Evolutionary conservation across 1,140 invertebrate genomes (phyloP).

Genomic region (Cherax destructor): DNA sequence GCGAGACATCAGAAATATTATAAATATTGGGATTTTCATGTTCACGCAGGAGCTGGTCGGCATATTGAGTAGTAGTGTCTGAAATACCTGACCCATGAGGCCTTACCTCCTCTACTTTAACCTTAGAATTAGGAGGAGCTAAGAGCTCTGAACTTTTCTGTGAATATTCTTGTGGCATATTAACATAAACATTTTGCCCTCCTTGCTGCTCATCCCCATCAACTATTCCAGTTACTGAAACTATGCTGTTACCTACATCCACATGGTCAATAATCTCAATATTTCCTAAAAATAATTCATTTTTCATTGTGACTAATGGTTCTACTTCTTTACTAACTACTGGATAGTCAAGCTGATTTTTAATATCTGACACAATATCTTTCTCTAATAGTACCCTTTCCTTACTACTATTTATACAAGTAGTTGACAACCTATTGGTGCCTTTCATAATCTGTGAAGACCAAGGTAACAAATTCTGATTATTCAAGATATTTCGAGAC

Average conservation of each 20-base stretch:
- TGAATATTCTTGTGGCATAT: neutral
- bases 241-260: conserved; percentile 3
- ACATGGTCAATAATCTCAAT: conserved; percentile 51
- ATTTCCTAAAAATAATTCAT: conserved; percentile 37
- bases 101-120: conserved; percentile 24
- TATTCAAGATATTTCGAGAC: neutral
- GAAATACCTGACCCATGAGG: neutral
- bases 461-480: conserved; percentile 9
- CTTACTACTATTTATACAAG: neutral
- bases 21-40: neutral
- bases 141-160: neutral
- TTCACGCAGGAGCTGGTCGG: conserved; percentile 2
- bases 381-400: neutral
- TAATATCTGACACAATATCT: neutral
- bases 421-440: neutral
- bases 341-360: conserved; percentile 14
- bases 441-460: conserved; percentile 7
- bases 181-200: neutral
- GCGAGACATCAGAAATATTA: neutral
- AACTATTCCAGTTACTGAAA: neutral
- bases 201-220: neutral
- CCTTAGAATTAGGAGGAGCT: conserved; percentile 13
- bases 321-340: conserved; percentile 17
- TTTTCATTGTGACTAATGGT: conserved; percentile 12
- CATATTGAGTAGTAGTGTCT: neutral